Base-by-base conservation (phyloP, 23 tunicate genomes). In the Diplosoma virens region DNA sequence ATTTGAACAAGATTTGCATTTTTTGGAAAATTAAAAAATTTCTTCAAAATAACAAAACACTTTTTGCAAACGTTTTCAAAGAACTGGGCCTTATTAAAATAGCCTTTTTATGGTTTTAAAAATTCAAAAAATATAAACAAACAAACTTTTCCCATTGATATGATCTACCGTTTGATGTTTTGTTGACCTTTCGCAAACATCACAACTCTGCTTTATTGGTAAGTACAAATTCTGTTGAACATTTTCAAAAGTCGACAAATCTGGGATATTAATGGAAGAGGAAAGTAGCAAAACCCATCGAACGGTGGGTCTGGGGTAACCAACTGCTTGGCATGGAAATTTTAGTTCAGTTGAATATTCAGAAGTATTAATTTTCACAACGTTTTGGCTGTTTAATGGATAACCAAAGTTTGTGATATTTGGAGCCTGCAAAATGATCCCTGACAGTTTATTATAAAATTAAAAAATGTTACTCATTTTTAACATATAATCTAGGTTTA, bases 221-320 rank as follows among this genome's bases (percentile, higher is more conserved):
- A 55, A 9, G 22, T 17, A n/a, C 5, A 25, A 25, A 18, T 55
- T 55, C 17, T 25, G 61, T n/a, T 55, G 61, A n/a, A 55, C 4
- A 9, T 55, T 11, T 55, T 55, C 23, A 24, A 24, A 55, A 17
- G n/a, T 5, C 23, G 61, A n/a, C 61, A 11, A 9, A 25, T 25
- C 22, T 4, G 22, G 61, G 27, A 26, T 9, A 4, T 73, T 48
- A 21, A 47, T 37, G 5, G 80, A 29, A 6, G 30, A 32, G 25
- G 27, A 30, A 6, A 18, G 3, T 14, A 23, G 28, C 5, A 75
- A 16, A 18, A 75, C 14, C 80, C 80, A 75, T 5, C 68, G 68
- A 33, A 75, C 33, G 21, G 30, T 20, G 2, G 80, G 80, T 29
- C 58, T 56, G 25, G 80, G 80, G 26, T 27, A 75, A 24, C 80